Percentiles rank a stretch among this genome's conserved stretches.
Evolutionary conservation across 2,797 vertebrate species (phyloP).

Genomic region (Champsocephalus esox): DNA sequence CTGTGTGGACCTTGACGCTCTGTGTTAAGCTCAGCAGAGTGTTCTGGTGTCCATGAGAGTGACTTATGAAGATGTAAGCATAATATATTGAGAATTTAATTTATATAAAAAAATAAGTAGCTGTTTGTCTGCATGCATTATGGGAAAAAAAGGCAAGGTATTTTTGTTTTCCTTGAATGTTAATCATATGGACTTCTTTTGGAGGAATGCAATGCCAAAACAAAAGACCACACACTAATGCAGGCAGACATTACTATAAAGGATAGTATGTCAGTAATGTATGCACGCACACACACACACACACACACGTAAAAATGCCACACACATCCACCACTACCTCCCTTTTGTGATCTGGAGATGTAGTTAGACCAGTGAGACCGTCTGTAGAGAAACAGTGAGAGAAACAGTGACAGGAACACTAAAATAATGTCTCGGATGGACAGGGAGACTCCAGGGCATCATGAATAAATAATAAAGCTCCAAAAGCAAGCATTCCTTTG

Average conservation of each 20-base stretch:
- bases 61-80: conserved; percentile 40
- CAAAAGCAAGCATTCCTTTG: conserved; percentile 71
- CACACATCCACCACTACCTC: conserved; percentile 18
- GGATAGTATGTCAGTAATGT: conserved; percentile 6
- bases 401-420: conserved; percentile 77
- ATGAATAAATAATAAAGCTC: conserved; percentile 82
- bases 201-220: conserved; percentile 30
- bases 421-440: conserved; percentile 78
- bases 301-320: background rate
- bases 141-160: conserved; percentile 56
- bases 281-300: conserved; percentile 2
- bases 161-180: conserved; percentile 9
- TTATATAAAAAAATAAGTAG: conserved; percentile 56
- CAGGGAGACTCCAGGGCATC: conserved; percentile 78
- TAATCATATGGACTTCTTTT: conserved; percentile 43
- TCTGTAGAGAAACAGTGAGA: conserved; percentile 61
- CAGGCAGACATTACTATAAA: conserved; percentile 4
- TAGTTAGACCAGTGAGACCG: conserved; percentile 61
- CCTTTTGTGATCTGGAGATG: conserved; percentile 51
- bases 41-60: conserved; percentile 33
- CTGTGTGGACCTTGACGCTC: conserved; percentile 22
- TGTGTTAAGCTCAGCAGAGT: conserved; percentile 27
- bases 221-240: conserved; percentile 36
- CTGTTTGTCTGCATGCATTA: conserved; percentile 62
- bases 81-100: conserved; percentile 52